Evolutionary conservation across 2,888 invertebrate genomes (phyloP), one percentile per base, ranked within the genome.

Genomic region (Hymenopus coronatus): DNA sequence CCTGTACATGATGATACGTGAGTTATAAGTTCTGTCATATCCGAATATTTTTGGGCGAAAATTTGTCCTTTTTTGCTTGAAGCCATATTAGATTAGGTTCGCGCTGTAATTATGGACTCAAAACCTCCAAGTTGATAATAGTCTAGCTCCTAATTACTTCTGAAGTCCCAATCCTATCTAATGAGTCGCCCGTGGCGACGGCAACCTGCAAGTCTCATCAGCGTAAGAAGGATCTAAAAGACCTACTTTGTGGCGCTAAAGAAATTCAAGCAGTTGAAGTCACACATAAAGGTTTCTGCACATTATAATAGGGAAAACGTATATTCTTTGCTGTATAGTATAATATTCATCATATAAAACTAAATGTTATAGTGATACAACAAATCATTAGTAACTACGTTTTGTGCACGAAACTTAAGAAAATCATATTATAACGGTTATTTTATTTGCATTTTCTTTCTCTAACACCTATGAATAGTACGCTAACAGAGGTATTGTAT

Each of bases 81-180:
- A 86, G 86, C 33, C 4, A 82, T 87, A 87, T 87, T 87, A 87
- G 87, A 87, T 87, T 87, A 87, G 82, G 28, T 14, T 33, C 54
- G 82, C 40, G 33, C 33, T 87, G 82, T 87, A 87, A 87, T 87
- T 87, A 87, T 82, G 82, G 82, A 30, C 28, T 15, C 28, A 84
- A 84, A 84, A 87, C 33, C 70, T 46, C 82, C 54, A 87, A 87
- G 70, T 85, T 81, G 33, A 87, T 70, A 70, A 33, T 87, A 25
- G 40, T 87, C 40, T 28, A 27, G 82, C 28, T 87, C 87, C 46
- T 87, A 87, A 87, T 87, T 82, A 87, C 81, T 81, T 86, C 81
- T 25, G 28, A 81, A 86, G 81, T 87, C 82, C 81, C 33, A n/a
- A n/a, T 87, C 33, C n/a, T 82, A 87, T 87, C 82, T 87, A 87